Base-by-base conservation (phyloP, 2,797 vertebrate species). In the Protosalanx chinensis region DNA sequence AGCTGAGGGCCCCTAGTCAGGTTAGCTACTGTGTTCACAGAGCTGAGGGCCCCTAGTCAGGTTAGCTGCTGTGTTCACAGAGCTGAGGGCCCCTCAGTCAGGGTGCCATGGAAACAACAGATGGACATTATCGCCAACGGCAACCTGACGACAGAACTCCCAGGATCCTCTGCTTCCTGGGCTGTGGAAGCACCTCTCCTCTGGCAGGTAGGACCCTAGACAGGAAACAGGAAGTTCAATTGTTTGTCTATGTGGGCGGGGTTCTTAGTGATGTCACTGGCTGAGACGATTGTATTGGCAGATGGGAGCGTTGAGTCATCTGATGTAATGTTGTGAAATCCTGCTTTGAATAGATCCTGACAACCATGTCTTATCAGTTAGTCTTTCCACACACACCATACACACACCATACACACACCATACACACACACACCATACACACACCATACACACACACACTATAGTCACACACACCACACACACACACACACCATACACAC, bases 171-270 rank as follows among this genome's bases (percentile, higher is more conserved):
- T 56, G 82, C 80, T 59, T 82, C 87, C 30, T 57, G 67, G 66
- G 81, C 78, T 62, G 68, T 67, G 73, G 58, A 75, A 74, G 64
- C 82, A 71, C 82, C 53, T 72, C 74, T 81, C 84, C 56, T 49
- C 72, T 87, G 87, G 89, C 90, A 94, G 95, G 96, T 97, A 88
- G 88, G 88, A 68, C 74, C 62, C 51, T 65, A 75, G 62, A 70
- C 49, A 71, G 62, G 77, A 29, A 56, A 58, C 82, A 81, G 81
- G 74, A 88, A 81, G 75, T 80, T 8, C 41, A 41, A 75, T 78
- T 70, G 23, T 16, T 35, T 37, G 10, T 67, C 32, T 70, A 73
- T 51, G 67, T 80, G 59, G 30, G 69, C 18, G 58, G 12, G 66
- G 30, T 35, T 27, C 6, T 53, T 62, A 69, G 63, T 49, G 69